Evolutionary conservation across 2,113 vertebrate genomes (phyloP).

Genomic region (Prolemur simus): DNA sequence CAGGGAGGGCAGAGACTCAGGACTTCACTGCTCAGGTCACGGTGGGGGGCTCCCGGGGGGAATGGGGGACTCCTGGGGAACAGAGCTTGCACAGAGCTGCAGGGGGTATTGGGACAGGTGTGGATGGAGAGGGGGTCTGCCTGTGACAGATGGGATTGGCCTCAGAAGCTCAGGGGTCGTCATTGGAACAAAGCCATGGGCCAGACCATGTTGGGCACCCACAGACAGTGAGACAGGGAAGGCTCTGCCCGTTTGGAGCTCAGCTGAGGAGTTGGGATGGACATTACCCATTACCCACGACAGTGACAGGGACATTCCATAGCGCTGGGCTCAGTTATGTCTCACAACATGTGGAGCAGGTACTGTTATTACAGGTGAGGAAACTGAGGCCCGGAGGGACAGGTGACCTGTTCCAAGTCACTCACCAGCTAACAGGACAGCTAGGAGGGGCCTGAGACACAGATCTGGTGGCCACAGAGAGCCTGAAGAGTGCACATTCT

Average conservation of each 20-base stretch:
- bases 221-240: neutral
- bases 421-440: neutral
- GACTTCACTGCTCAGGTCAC: neutral
- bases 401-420: neutral
- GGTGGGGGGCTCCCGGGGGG: neutral
- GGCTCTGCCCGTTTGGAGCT: neutral
- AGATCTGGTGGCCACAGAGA: neutral
- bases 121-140: neutral
- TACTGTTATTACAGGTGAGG: neutral
- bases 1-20: neutral
- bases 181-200: neutral
- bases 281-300: neutral
- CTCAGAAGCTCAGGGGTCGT: neutral
- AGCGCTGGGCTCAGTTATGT: neutral
- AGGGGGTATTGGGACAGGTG: neutral
- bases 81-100: neutral
- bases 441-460: neutral
- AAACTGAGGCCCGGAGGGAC: neutral
- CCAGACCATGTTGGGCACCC: neutral
- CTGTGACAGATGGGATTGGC: fast-evolving
- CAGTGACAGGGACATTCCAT: neutral
- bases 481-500: neutral
- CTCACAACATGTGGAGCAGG: neutral
- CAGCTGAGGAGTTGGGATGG: neutral
- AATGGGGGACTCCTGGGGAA: neutral